A percentile compares a stretch with the other conserved stretches of the same genome.
These are phyloP conservation scores for Catocala nupta DNA, from an alignment of 2,888 invertebrate genomes.

Conservation along the genomic window DNA sequence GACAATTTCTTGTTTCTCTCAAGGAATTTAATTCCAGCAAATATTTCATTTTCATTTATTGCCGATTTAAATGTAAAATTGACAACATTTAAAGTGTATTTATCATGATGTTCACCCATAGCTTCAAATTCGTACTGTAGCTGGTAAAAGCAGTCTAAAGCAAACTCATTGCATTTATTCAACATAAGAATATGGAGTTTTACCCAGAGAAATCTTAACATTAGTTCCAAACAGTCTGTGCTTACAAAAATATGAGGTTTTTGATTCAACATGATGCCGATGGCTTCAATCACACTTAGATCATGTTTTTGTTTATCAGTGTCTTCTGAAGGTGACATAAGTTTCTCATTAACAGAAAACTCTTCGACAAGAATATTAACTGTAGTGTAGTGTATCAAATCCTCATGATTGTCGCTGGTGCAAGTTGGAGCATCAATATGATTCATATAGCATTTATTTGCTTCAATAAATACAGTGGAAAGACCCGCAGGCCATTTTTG, in stretches of 20 bases:
- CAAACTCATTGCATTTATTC: constrained; percentile 77
- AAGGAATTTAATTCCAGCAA: constrained; percentile 73
- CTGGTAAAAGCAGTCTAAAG: constrained; percentile 79
- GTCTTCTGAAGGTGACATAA: constrained; percentile 59
- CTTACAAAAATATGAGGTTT: constrained; percentile 75
- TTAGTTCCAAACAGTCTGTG: constrained; percentile 71
- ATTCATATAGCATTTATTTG: constrained; percentile 86
- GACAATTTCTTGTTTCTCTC: constrained; percentile 87
- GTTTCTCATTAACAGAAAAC: constrained; percentile 74
- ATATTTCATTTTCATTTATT: constrained; percentile 72
- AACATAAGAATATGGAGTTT: constrained; percentile 77
- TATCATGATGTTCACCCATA: constrained; percentile 74
- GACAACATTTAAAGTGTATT: constrained; percentile 65
- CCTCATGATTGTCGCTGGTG: constrained; percentile 68
- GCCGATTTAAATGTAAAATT: constrained; percentile 78
- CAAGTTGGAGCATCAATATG: constrained; percentile 79
- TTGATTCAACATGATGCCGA: constrained; percentile 71
- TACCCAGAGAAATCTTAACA: constrained; percentile 77
- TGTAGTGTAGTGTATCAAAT: constrained; percentile 69
- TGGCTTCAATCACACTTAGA: constrained; percentile 71
- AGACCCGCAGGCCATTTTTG: constrained; percentile 89
- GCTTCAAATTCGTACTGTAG: constrained; percentile 78
- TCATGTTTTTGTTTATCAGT: constrained; percentile 66
- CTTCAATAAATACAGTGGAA: constrained; percentile 86
- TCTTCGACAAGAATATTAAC: constrained; percentile 80